These are phyloP conservation scores for Cremastobaeus sp. DNA, from an alignment of 2,888 invertebrate species.

Conservation along the genomic window DNA sequence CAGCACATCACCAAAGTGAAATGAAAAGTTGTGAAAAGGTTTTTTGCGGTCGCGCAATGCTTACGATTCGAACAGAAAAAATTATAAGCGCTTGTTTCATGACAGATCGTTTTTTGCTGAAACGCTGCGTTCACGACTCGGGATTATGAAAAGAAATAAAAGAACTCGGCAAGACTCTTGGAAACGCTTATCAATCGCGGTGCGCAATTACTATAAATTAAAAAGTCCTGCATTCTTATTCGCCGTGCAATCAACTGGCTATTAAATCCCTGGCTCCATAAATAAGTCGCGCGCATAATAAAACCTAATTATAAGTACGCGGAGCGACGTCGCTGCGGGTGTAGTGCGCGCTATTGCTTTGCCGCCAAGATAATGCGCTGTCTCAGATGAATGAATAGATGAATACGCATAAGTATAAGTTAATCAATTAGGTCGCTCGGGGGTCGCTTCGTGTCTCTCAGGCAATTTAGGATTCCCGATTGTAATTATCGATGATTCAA, in stretches of 20 bases:
- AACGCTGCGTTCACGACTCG: too few relatives aligned
- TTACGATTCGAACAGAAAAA: too few relatives aligned
- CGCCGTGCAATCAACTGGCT: conserved; percentile 37
- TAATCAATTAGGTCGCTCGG: conserved; percentile 68
- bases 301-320: conserved; percentile 45
- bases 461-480: too few relatives aligned
- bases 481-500: too few relatives aligned
- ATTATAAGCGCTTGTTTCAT: too few relatives aligned
- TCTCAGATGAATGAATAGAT: conserved; percentile 55
- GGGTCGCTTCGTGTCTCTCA: conserved; percentile 61
- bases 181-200: conserved; percentile 33
- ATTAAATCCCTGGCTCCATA: conserved; percentile 41
- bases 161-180: too few relatives aligned
- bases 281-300: conserved; percentile 50
- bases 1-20: too few relatives aligned
- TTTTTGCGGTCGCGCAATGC: too few relatives aligned
- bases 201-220: conserved; percentile 40
- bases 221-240: conserved; percentile 29
- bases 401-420: conserved; percentile 62
- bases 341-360: conserved; percentile 5
- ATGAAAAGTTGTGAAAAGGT: too few relatives aligned
- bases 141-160: too few relatives aligned
- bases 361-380: conserved; percentile 36
- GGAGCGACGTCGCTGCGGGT: conserved; percentile 44
- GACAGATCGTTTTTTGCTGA: too few relatives aligned